Base-by-base conservation (phyloP, 1,140 invertebrate genomes). In the Drosophila littoralis region DNA sequence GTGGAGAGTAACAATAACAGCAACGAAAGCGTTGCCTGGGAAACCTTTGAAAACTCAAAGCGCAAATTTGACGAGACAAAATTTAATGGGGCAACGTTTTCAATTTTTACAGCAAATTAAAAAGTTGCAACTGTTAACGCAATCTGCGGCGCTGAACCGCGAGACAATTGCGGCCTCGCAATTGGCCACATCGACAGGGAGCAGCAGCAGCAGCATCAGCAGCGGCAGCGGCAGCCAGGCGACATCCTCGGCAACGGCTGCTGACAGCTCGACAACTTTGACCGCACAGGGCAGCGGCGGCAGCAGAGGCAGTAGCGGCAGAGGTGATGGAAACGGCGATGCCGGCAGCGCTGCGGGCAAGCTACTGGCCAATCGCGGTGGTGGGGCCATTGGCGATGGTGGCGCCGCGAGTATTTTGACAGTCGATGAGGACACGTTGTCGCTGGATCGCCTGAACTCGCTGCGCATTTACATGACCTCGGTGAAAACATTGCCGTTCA, bases 101-200 rank as follows among this genome's bases (percentile, higher is more conserved):
- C 10, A 22, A 46, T 58, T 54, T 57, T 72, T 80, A 33, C 80
- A 92, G 92, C 92, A 92, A 92, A 91, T 92, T 79, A 91, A 92
- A 81, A 92, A 92, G 74, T 80, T 92, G 61, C 92, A 92, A 79
- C 79, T 90, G 68, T 80, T 92, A 58, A 92, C 92, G 68, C 91
- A 92, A 81, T 92, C 88, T 48, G 92, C 92, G 66, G 88, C 92
- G 32, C 65, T 92, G 66, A 92, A 92, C 73, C 84, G 91, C 60
- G 92, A 92, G 88, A 92, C 91, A 79, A 92, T 92, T 73, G 91
- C 91, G 75, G 91, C 91, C 64, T 92, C 91, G 57, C 91, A 92
- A 82, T 90, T 92, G 85, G 91, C 91, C 74, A 92, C 91, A 75
- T 92, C 91, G 73, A 92, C 90, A 50, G 76, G 89, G 33, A 73